A percentile compares a stretch with the other conserved stretches of the same genome.
phyloP scores from a whole-genome alignment of 1,140 invertebrate genomes.

The Adoxophyes honmai region DNA sequence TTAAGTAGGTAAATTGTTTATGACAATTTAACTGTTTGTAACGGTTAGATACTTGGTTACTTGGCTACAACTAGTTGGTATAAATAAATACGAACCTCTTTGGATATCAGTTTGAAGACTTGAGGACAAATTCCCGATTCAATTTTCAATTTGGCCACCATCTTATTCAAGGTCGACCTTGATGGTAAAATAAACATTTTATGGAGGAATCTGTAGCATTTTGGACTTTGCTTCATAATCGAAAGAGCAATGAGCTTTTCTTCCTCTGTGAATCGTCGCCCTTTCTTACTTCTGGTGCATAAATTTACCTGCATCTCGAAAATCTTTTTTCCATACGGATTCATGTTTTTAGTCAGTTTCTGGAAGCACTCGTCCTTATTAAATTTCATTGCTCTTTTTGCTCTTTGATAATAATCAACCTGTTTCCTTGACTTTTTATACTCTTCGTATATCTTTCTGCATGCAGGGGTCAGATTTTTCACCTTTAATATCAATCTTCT shows the following conservation, averaged over 20 bases:
- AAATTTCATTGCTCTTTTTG: conserved; percentile 8
- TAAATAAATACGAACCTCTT: conserved; percentile 17
- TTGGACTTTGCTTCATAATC: conserved; percentile 22
- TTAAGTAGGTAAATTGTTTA: too few relatives aligned
- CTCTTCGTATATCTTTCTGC: conserved; percentile 14
- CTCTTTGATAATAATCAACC: neutral
- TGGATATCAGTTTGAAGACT: conserved; percentile 1
- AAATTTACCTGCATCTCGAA: conserved; percentile 18
- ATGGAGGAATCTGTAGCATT: conserved; percentile 15
- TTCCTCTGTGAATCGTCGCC: conserved; percentile 12
- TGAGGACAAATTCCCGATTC: conserved; percentile 12
- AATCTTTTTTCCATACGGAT: conserved; percentile 4
- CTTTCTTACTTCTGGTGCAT: conserved; percentile 7
- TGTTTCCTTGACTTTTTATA: conserved; percentile 3
- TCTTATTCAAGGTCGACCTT: neutral
- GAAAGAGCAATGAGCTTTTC: conserved; percentile 17
- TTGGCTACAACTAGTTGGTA: too few relatives aligned
- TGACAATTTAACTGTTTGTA: too few relatives aligned
- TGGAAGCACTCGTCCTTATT: neutral
- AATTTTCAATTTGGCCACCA: conserved; percentile 7
- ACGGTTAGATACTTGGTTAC: too few relatives aligned
- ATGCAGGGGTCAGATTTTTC: neutral
- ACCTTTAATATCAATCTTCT: too few relatives aligned
- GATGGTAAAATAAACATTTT: conserved; percentile 10
- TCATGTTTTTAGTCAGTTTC: neutral